Percentiles rank a stretch among this genome's conserved stretches.
Conservation (phyloP, 92 coral and sea anemone genomes). For the Porites lobata region DNA sequence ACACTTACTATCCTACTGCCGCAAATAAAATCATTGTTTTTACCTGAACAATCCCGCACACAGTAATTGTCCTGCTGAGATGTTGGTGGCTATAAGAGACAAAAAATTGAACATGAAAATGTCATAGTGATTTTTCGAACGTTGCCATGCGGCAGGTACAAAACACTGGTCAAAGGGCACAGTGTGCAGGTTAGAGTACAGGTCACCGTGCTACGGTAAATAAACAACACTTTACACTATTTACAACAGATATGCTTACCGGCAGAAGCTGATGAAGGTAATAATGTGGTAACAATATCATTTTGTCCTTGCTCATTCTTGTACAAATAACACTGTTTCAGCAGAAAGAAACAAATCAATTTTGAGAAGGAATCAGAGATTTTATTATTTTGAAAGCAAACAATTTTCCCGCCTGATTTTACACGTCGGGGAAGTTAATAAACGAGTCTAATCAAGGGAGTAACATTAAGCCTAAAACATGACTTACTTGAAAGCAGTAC, state of each 20-base stretch:
- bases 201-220: no score
- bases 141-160: not conserved
- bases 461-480: not conserved
- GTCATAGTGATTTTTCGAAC: not conserved
- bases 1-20: not conserved
- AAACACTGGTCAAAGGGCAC: not conserved
- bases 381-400: no score
- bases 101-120: not conserved
- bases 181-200: no score
- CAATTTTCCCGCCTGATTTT: no score
- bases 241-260: constrained; percentile 48
- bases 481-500: constrained; percentile 94
- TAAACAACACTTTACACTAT: not conserved
- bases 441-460: not conserved
- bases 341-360: not conserved
- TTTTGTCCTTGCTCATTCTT: constrained; percentile 97
- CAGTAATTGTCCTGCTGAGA: constrained; percentile 94
- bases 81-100: constrained; percentile 68
- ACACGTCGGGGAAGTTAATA: no score
- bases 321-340: constrained; percentile 88
- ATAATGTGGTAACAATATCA: constrained; percentile 93
- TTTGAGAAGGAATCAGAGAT: no score
- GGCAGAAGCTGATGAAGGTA: constrained; percentile 93
- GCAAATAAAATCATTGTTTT: no score
- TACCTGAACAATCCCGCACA: constrained; percentile 99